Percentiles rank a stretch among this genome's conserved stretches.
Evolutionary conservation across 2,797 vertebrate species (phyloP).

Genomic region (Eulemur mongoz): DNA sequence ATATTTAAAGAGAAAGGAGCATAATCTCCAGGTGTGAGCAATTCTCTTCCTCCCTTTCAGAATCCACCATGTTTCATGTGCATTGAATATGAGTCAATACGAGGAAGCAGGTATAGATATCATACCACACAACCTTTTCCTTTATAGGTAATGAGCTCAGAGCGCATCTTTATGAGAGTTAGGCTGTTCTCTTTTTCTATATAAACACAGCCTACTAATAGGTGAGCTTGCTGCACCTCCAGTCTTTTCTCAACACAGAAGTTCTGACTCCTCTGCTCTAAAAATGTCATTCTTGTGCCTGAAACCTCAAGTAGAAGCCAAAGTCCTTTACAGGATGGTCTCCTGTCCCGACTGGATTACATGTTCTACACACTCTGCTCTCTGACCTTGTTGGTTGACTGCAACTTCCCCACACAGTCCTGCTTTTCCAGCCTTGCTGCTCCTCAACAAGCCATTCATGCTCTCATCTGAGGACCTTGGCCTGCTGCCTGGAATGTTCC

Average conservation of each 20-base stretch:
- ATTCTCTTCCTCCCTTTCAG: neutral
- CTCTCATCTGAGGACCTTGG: neutral
- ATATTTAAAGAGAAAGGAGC: neutral
- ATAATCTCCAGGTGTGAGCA: neutral
- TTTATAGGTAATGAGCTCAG: neutral
- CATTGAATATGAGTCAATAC: neutral
- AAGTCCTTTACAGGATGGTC: neutral
- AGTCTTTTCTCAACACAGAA: neutral
- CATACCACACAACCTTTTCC: neutral
- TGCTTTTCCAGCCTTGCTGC: neutral
- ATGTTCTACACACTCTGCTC: neutral
- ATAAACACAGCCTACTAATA: neutral
- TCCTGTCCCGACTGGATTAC: neutral
- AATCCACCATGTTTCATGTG: neutral
- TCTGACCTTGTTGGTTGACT: neutral
- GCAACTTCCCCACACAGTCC: too few relatives aligned
- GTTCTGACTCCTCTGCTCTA: neutral
- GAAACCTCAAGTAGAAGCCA: neutral
- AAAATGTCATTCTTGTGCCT: neutral
- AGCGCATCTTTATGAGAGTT: neutral
- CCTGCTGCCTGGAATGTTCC: neutral
- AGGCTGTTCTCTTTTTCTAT: neutral
- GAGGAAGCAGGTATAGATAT: neutral
- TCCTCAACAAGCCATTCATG: neutral
- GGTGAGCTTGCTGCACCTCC: too few relatives aligned